A percentile compares a stretch with the other conserved stretches of the same genome.
These are phyloP conservation scores for Drusus annulatus DNA, from an alignment of 1,140 invertebrate genomes.

Conservation along the genomic window DNA sequence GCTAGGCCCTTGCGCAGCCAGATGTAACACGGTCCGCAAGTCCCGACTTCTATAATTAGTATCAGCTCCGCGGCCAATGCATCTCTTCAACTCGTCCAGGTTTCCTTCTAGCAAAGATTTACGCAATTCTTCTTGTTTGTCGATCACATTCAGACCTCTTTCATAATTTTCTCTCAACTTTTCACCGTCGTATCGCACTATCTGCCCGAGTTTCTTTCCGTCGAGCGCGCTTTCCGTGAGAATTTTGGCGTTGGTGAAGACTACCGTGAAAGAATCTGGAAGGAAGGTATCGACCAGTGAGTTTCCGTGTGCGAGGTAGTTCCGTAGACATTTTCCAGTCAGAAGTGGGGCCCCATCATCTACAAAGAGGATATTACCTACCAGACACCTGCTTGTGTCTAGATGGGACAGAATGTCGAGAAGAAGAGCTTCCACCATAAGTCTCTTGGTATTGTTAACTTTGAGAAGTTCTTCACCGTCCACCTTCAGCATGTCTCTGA, in stretches of 20 bases:
- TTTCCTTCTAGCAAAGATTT: not conserved
- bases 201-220: not conserved
- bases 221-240: not conserved
- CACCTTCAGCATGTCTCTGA: not conserved
- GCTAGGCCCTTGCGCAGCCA: not conserved
- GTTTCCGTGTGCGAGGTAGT: slow-evolving; percentile 17
- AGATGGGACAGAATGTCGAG: slow-evolving; percentile 19
- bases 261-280: not conserved
- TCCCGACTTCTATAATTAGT: not conserved
- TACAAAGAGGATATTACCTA: not conserved
- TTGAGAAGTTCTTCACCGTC: not conserved
- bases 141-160: not conserved
- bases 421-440: not conserved
- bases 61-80: not conserved
- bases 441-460: not conserved
- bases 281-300: not conserved
- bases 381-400: not conserved
- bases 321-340: slow-evolving; percentile 18
- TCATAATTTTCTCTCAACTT: not conserved
- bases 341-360: not conserved
- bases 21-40: not conserved
- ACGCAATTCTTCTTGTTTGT: not conserved
- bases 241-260: not conserved
- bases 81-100: not conserved
- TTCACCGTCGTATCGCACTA: not conserved